Evolutionary conservation across 2,113 vertebrate species (phyloP).

Genomic region (Terrapene triunguis): DNA sequence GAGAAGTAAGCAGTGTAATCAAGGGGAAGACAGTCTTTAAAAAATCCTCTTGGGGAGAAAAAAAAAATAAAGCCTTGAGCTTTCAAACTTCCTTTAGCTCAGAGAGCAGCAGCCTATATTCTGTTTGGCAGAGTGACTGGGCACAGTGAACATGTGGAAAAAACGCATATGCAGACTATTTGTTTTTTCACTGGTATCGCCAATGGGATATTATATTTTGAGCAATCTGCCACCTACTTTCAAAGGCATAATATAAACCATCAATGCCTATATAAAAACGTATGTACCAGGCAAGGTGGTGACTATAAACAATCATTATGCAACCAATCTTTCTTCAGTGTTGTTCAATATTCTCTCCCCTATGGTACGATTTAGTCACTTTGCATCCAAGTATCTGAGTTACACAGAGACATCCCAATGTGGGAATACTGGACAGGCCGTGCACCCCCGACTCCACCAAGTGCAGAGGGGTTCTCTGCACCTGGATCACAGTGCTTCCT

Average conservation of each 20-base stretch:
- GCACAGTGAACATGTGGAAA: background rate
- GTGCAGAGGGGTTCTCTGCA: background rate
- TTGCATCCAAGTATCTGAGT: background rate
- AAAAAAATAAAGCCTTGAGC: background rate
- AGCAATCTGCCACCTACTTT: background rate
- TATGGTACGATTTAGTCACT: background rate
- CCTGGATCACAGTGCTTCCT: background rate
- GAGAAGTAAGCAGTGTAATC: background rate
- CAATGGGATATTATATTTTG: fast-evolving
- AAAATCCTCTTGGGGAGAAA: background rate
- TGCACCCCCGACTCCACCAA: background rate
- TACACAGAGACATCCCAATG: background rate
- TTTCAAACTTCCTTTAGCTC: background rate
- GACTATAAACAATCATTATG: background rate
- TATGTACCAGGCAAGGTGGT: background rate
- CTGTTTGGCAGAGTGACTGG: background rate
- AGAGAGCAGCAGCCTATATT: background rate
- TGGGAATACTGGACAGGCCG: fast-evolving
- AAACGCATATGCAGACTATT: fast-evolving
- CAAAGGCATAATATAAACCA: background rate
- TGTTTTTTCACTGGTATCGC: background rate
- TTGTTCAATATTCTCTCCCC: background rate
- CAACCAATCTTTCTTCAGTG: background rate
- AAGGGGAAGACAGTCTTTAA: background rate
- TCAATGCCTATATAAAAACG: fast-evolving